A percentile compares a stretch with the other conserved stretches of the same genome.
Evolutionary conservation across 2,797 vertebrate genomes (phyloP).

Genomic region (Siniperca scherzeri): DNA sequence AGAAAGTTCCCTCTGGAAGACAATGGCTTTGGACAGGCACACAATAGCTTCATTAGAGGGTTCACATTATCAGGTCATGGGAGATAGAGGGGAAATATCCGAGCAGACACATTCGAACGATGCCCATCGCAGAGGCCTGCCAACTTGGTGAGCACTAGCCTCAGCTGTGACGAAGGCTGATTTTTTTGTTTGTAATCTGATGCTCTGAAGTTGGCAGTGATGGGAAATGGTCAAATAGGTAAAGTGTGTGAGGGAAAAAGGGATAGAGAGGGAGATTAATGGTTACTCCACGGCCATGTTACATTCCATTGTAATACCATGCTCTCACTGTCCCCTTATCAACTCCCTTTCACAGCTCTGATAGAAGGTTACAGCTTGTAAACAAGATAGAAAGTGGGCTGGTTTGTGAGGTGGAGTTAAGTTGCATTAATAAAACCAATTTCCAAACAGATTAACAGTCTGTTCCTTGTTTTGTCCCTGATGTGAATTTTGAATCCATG

Average conservation of each 20-base stretch:
- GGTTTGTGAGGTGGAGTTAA: constrained; percentile 10
- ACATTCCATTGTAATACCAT: constrained; percentile 44
- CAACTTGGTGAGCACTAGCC: constrained; percentile 56
- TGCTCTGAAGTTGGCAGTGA: constrained; percentile 75
- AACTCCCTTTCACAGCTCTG: constrained; percentile 45
- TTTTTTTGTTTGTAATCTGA: constrained; percentile 76
- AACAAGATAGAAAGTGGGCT: constrained; percentile 43
- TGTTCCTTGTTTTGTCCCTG: constrained; percentile 13
- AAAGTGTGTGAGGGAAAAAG: constrained; percentile 41
- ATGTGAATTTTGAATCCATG: constrained; percentile 13
- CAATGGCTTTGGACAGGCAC: constrained; percentile 86
- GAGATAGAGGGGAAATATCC: constrained; percentile 87
- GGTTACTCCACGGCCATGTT: constrained; percentile 28
- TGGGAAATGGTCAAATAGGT: constrained; percentile 70
- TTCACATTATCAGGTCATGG: constrained; percentile 85
- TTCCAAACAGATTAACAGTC: constrained; percentile 32
- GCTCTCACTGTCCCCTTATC: constrained; percentile 42
- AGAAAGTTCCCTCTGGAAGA: constrained; percentile 81
- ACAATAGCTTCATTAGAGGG: constrained; percentile 92
- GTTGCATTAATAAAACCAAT: constrained; percentile 52
- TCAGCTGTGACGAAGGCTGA: constrained; percentile 74
- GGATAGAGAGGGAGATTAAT: constrained; percentile 50
- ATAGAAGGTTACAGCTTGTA: constrained; percentile 63
- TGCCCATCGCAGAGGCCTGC: constrained; percentile 74
- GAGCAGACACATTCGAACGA: constrained; percentile 80